Base-by-base conservation (phyloP, 2,113 vertebrate species). In the Gorsachius goisagi region DNA sequence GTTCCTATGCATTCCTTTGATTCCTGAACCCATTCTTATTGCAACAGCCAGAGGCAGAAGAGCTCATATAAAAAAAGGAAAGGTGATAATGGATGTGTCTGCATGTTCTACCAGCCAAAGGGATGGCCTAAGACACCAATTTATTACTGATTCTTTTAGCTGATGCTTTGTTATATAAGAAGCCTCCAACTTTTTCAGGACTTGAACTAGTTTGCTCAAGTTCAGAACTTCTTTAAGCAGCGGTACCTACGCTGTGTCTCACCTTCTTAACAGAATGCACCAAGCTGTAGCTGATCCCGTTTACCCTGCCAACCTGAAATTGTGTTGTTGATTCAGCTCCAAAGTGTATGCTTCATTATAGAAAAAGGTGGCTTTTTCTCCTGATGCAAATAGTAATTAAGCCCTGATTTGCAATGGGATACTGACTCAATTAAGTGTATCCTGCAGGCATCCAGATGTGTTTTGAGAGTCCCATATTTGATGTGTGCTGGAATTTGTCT, bases 1-100 rank as follows among this genome's bases (percentile, higher is more conserved):
- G 15, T 45, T 90, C n/a, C 60, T 81, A 8, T 72, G 76, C 94
- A 96, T 96, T 95, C 73, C 44, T 90, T 83, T 92, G 80, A 85
- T 95, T 97, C 92, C 84, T 92, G 83, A 93, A 93, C 45, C n/a
- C 49, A 20, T 90, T 93, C 73, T 89, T 91, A 32, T 8, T 76
- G 73, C 89, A 92, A 76, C 90, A 93, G 76, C 47, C 90, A 94
- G 90, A 89, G 88, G 80, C 89, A 80, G 88, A 93, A 96, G 88
- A 79, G 56, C 76, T 93, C 2, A 0, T 55, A 90, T 60, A 68
- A 89, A 93, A 96, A 90, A 74, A 75, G 72, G 64, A 90, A 60
- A 95, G 56, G 73, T 90, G 76, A 68, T 92, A 94, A 90, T 92
- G 55, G 67, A 90, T 68, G 20, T 89, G 91, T 89, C 94, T 96